Base-by-base conservation (phyloP, 2,888 invertebrate genomes). In the Thera britannica region DNA sequence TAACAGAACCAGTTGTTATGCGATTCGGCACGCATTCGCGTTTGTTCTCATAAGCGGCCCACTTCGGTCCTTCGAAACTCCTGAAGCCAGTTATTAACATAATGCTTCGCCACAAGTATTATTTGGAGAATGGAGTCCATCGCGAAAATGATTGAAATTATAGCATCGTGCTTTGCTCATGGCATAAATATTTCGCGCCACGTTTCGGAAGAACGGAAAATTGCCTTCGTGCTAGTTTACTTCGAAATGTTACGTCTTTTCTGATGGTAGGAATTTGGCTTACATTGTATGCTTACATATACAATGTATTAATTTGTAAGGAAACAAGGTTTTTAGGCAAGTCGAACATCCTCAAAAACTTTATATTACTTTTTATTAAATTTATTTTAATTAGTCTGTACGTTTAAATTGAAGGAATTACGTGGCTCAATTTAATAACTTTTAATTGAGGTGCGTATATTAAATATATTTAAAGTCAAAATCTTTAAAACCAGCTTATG, bases 141-240 rank as follows among this genome's bases (percentile, higher is more conserved):
- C 87, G 85, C 71, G 82, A 83, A 89, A 87, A 90, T 87, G 75
- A 87, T 88, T 87, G 81, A 87, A 88, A 89, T 88, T 86, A 86
- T 78, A 76, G 79, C 74, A 78, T 78, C 73, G 70, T 75, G 70
- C 77, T 38, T 6, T 38, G 23, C 9, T 80, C 71, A 70, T 67
- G 63, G 71, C 69, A 75, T 78, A 61, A 73, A 79, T 70, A 77
- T 72, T 79, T 83, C 72, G 77, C 71, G 72, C 67, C 51, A 59
- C 74, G 74, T 78, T 85, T 84, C 74, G 72, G 72, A 77, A 72
- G 75, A 76, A 75, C 72, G 73, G 74, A 38, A 83, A 84, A 85
- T 85, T 82, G 79, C 77, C 62, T 77, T 71, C 60, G 68, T 69
- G 72, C 77, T 78, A 76, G 77, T 77, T 75, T 56, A 55, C 52